phyloP scores from a whole-genome alignment of 2,797 vertebrate species.

The Sciurus vulgaris region DNA sequence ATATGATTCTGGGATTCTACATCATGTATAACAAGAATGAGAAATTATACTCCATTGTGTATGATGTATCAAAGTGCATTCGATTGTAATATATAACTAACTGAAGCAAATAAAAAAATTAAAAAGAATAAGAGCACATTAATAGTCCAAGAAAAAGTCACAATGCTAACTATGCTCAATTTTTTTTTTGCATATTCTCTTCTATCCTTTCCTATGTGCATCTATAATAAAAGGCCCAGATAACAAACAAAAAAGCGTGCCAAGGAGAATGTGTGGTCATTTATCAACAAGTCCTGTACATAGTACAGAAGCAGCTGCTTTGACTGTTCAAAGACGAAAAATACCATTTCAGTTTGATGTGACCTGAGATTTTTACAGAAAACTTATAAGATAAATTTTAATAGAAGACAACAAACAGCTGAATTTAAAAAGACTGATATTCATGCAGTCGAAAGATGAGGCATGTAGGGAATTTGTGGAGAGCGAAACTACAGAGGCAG shows the following conservation, averaged over 20 bases:
- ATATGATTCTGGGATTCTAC: too few relatives aligned
- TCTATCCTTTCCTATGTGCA: neutral
- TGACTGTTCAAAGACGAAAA: neutral
- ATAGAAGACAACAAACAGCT: slow-evolving; percentile 18
- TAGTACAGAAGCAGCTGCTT: neutral
- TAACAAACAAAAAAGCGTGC: neutral
- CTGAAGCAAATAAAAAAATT: too few relatives aligned
- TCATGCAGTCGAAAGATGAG: neutral
- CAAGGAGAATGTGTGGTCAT: neutral
- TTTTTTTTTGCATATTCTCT: neutral
- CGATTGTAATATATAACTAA: too few relatives aligned
- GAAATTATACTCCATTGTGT: too few relatives aligned
- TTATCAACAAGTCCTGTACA: neutral
- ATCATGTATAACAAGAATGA: too few relatives aligned
- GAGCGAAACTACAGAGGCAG: neutral
- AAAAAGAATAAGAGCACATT: slow-evolving; percentile 43
- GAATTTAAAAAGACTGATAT: neutral
- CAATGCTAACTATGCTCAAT: neutral
- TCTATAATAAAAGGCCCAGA: neutral
- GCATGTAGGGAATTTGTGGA: neutral
- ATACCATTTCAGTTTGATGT: neutral
- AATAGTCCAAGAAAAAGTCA: neutral
- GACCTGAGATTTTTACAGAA: slow-evolving; percentile 42
- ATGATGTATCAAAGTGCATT: too few relatives aligned
- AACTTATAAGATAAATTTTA: slow-evolving; percentile 42